Conservation (phyloP, 92 coral and sea anemone species). For the Galaxea fascicularis region DNA sequence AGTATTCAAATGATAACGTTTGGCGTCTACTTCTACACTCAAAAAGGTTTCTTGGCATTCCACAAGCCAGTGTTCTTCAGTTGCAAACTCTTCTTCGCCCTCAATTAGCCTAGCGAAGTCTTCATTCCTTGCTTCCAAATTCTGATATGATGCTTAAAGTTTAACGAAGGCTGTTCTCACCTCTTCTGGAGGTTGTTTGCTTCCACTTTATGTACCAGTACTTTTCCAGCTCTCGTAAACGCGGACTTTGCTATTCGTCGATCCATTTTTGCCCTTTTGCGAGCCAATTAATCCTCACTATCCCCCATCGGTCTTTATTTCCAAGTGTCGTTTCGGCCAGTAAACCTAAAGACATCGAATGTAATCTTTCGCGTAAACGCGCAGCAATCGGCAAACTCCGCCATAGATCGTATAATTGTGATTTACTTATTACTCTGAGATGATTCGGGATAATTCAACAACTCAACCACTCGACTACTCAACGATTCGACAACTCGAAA, state of each 20-base stretch:
- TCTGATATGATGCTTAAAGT: not conserved
- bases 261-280: no score
- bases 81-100: not conserved
- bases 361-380: no score
- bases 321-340: no score
- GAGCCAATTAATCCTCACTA: no score
- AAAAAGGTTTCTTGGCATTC: not conserved
- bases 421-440: not conserved
- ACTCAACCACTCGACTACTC: not conserved
- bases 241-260: no score
- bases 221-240: no score
- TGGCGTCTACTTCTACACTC: not conserved
- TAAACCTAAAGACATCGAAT: no score
- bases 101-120: not conserved
- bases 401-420: slow-evolving; percentile 3
- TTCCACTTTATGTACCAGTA: no score
- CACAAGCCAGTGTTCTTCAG: not conserved
- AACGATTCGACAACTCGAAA: not conserved
- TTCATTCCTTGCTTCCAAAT: not conserved
- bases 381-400: slow-evolving; percentile 2
- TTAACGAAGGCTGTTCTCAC: not conserved
- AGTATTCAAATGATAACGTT: no score
- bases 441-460: not conserved
- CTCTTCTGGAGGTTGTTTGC: not conserved
- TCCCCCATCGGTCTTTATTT: no score